A percentile compares a stretch with the other conserved stretches of the same genome.
Evolutionary conservation across 2,113 vertebrate genomes (phyloP).

Genomic region (Podocnemis expansa): DNA sequence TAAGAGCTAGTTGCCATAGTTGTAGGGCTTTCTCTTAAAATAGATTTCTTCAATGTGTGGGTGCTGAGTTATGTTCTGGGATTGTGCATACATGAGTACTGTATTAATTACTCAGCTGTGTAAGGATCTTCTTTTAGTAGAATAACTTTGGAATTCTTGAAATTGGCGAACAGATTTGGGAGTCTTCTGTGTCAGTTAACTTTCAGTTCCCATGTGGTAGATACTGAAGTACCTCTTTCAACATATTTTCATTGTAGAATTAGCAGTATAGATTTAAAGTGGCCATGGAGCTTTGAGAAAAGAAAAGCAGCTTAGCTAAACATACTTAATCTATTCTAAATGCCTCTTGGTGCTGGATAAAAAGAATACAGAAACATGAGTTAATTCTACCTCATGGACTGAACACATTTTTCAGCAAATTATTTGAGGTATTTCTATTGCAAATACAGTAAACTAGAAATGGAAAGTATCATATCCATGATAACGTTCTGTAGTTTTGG

Average conservation of each 20-base stretch:
- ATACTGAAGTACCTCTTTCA: background rate
- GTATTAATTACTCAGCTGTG: background rate
- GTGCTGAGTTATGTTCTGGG: background rate
- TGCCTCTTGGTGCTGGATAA: background rate
- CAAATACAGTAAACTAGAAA: background rate
- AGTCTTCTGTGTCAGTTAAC: background rate
- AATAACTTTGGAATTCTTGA: background rate
- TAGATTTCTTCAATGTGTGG: background rate
- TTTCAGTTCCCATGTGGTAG: background rate
- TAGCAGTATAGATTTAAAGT: background rate
- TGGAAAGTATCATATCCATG: accelerated
- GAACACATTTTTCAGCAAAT: background rate
- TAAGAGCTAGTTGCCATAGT: background rate
- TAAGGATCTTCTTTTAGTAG: background rate
- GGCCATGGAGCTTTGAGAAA: background rate
- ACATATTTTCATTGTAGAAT: accelerated
- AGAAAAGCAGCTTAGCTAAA: background rate
- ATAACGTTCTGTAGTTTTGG: background rate
- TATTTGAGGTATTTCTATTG: background rate
- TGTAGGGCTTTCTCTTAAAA: background rate
- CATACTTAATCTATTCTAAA: background rate
- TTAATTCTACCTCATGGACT: background rate
- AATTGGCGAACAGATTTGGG: background rate
- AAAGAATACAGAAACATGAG: background rate
- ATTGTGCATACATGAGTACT: background rate